phyloP scores from a whole-genome alignment of 2,113 vertebrate species.

The Morphnarchus princeps region DNA sequence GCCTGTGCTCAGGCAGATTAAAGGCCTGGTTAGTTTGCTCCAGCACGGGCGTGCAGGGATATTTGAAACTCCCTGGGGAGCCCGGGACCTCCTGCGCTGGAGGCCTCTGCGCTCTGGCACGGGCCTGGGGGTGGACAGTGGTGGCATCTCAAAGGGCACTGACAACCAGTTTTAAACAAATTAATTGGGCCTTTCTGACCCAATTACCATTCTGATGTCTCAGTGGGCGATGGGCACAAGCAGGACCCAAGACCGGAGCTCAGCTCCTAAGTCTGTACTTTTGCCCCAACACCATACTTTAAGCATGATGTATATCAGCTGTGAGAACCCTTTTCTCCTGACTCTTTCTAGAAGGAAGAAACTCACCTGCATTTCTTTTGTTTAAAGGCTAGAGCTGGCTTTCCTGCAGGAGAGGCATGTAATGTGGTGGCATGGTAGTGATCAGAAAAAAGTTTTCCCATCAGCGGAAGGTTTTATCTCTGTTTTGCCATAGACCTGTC shows the following conservation, averaged over 20 bases:
- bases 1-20: neutral
- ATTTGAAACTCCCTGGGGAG: neutral
- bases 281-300: neutral
- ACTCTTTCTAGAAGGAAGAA: neutral
- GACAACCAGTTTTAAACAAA: neutral
- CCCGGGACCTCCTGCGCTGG: neutral
- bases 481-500: neutral
- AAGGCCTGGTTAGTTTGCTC: neutral
- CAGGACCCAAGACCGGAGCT: neutral
- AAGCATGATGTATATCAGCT: neutral
- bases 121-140: neutral
- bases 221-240: neutral
- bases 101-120: neutral
- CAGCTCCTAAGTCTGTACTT: neutral
- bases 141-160: neutral
- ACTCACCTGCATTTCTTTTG: neutral
- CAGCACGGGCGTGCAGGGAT: neutral
- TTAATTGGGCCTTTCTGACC: neutral
- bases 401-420: neutral
- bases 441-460: neutral
- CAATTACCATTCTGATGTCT: neutral
- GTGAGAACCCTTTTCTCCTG: neutral
- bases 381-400: neutral
- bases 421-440: neutral
- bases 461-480: fast-evolving